phyloP scores from a whole-genome alignment of 2,113 vertebrate species.

The Girardinichthys multiradiatus region DNA sequence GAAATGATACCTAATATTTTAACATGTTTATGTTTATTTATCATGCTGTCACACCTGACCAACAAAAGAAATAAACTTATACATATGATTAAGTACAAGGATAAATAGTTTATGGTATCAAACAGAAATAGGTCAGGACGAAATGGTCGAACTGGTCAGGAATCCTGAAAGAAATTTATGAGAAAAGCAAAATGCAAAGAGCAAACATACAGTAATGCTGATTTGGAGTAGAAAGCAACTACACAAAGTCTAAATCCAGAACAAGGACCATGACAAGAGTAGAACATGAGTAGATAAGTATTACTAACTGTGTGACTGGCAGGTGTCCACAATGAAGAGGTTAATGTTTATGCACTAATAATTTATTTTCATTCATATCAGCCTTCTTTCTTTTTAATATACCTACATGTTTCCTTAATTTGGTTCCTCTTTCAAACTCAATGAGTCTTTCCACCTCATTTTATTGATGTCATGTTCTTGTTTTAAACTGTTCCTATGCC shows the following conservation, averaged over 20 bases:
- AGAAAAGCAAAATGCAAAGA: too few relatives aligned
- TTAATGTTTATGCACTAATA: not conserved
- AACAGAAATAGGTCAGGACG: too few relatives aligned
- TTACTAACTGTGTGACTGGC: not conserved
- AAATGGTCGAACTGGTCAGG: too few relatives aligned
- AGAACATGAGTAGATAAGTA: not conserved
- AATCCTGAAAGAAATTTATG: too few relatives aligned
- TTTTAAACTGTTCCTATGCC: slow-evolving; percentile 7
- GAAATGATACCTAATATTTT: too few relatives aligned
- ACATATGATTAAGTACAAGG: too few relatives aligned
- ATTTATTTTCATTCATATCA: not conserved
- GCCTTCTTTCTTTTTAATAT: not conserved
- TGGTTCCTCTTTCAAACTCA: not conserved
- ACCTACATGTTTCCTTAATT: not conserved
- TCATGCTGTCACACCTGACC: too few relatives aligned
- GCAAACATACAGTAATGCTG: too few relatives aligned
- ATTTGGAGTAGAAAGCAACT: too few relatives aligned
- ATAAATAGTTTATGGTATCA: too few relatives aligned
- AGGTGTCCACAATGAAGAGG: not conserved
- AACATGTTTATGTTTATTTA: too few relatives aligned
- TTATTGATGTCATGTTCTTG: not conserved
- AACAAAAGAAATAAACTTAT: too few relatives aligned
- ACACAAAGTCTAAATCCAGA: not conserved
- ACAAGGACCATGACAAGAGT: not conserved
- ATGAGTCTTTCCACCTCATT: not conserved